Conservation (phyloP, 2,888 invertebrate species). For the Scaptomyza polygonia region DNA sequence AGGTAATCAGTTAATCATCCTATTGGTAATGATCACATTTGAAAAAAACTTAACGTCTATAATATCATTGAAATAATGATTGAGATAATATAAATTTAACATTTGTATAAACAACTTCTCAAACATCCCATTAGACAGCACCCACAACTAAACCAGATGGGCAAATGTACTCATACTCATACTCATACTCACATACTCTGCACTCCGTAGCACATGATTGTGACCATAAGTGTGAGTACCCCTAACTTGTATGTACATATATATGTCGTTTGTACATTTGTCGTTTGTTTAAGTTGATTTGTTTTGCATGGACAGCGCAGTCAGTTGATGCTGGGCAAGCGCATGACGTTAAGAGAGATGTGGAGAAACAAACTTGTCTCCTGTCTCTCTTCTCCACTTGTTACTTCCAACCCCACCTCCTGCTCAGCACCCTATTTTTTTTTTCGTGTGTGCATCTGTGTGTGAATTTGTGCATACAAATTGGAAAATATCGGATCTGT, state of each 20-base stretch:
- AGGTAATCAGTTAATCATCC: too few species aligned
- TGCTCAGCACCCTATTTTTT: slow-evolving; percentile 24
- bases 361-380: slow-evolving; percentile 14
- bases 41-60: too few species aligned
- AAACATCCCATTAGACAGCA: slow-evolving; percentile 42
- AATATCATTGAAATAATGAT: too few species aligned
- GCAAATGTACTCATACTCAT: slow-evolving; percentile 49
- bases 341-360: slow-evolving; percentile 26
- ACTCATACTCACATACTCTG: background rate
- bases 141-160: slow-evolving; percentile 76
- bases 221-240: slow-evolving; percentile 32
- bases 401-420: background rate
- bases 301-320: slow-evolving; percentile 59
- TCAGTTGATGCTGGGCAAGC: slow-evolving; percentile 46
- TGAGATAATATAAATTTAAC: background rate
- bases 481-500: slow-evolving; percentile 82
- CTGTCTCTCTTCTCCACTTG: slow-evolving; percentile 6
- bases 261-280: slow-evolving; percentile 6
- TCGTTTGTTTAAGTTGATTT: slow-evolving; percentile 73
- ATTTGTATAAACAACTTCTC: slow-evolving; percentile 11
- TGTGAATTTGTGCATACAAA: slow-evolving; percentile 79
- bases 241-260: background rate
- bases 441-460: slow-evolving; percentile 54
- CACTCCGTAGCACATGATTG: slow-evolving; percentile 28
- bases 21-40: too few species aligned